Conservation (phyloP, 2,888 invertebrate genomes). For the Drosophila meridiana region DNA sequence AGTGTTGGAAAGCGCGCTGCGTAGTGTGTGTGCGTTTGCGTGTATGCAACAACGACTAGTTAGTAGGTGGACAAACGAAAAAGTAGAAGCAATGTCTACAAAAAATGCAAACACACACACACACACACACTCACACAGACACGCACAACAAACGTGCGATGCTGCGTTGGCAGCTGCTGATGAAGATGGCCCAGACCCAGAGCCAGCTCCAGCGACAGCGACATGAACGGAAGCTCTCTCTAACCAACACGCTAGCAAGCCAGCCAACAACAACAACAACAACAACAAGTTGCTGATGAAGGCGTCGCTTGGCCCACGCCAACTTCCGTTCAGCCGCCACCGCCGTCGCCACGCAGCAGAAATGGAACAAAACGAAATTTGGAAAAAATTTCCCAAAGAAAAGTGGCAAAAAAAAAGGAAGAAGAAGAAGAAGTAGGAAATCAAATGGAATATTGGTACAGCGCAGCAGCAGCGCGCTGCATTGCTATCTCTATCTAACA, state of each 20-base stretch:
- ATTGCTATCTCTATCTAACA: constrained; percentile 28
- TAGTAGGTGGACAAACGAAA: constrained; percentile 74
- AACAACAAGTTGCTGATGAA: constrained; percentile 38
- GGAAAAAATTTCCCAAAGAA: constrained; percentile 47
- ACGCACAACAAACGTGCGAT: constrained; percentile 33
- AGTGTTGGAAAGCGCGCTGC: constrained; percentile 26
- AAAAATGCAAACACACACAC: constrained; percentile 31
- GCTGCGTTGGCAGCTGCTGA: constrained; percentile 72
- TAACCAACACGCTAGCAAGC: constrained; percentile 69
- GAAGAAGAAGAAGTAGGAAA: constrained; percentile 28
- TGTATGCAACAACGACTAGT: constrained; percentile 58
- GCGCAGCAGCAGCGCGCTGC: constrained; percentile 64
- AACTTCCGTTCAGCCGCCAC: constrained; percentile 48
- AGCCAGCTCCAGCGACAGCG: constrained; percentile 39
- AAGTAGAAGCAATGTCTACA: constrained; percentile 53
- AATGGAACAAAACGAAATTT: constrained; percentile 66
- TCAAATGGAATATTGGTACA: constrained; percentile 58
- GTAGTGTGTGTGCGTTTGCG: constrained; percentile 11
- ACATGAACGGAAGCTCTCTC: constrained; percentile 75
- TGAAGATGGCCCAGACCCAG: constrained; percentile 76
- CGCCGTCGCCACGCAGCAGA: constrained; percentile 67
- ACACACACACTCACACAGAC: constrained; percentile 18
- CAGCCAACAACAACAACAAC: constrained; percentile 29
- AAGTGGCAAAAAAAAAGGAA: constrained; percentile 34
- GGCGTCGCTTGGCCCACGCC: constrained; percentile 69